These are phyloP conservation scores for Baccha elongata DNA, from an alignment of 2,888 invertebrate species.

Conservation along the genomic window DNA sequence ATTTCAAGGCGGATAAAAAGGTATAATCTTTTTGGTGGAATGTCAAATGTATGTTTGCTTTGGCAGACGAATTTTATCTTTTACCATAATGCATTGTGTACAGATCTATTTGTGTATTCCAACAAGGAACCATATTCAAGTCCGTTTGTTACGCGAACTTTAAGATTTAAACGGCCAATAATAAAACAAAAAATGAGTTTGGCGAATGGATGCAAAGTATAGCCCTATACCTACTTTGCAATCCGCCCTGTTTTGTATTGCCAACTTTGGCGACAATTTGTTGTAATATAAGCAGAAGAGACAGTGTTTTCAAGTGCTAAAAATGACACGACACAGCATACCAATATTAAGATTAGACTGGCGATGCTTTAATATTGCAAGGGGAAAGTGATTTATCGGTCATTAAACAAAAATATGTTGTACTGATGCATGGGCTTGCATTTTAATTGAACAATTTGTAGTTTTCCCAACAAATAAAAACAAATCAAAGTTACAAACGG, in stretches of 20 bases:
- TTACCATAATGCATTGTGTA: not conserved
- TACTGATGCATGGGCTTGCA: constrained; percentile 58
- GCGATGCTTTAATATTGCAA: constrained; percentile 28
- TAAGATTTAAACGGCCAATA: constrained; percentile 40
- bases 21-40: not conserved
- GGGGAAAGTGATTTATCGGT: constrained; percentile 71
- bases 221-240: no score
- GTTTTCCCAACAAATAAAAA: not conserved
- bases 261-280: constrained; percentile 9
- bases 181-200: constrained; percentile 51
- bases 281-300: constrained; percentile 10
- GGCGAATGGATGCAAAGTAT: constrained; percentile 54
- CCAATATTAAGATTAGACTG: constrained; percentile 50
- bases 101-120: constrained; percentile 37
- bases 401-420: constrained; percentile 40
- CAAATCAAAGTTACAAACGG: not conserved
- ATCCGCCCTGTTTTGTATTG: not conserved
- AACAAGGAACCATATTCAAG: constrained; percentile 1
- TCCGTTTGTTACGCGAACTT: constrained; percentile 36
- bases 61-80: constrained; percentile 9
- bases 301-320: not conserved
- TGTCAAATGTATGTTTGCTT: not conserved
- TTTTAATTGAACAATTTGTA: constrained; percentile 45
- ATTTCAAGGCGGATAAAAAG: not conserved
- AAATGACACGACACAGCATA: constrained; percentile 2